Evolutionary conservation across 2,113 vertebrate species (phyloP).

Genomic region (Glareola pratincola): DNA sequence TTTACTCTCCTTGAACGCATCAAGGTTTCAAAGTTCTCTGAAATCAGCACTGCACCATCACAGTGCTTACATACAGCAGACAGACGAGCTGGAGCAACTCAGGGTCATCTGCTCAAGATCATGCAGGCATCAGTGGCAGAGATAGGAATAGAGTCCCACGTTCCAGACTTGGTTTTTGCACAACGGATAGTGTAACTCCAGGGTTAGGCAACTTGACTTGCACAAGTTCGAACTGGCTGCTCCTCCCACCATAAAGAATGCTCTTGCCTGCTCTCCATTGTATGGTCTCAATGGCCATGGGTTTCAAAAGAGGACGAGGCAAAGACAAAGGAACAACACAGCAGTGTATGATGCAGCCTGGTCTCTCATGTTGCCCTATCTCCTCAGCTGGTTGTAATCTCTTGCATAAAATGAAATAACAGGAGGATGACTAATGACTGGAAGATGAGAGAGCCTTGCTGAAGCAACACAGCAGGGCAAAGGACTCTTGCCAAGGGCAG

Average conservation of each 20-base stretch:
- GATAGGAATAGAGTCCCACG: background rate
- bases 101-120: background rate
- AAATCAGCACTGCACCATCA: background rate
- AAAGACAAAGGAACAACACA: slow-evolving; percentile 4
- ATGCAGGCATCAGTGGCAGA: background rate
- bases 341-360: background rate
- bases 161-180: background rate
- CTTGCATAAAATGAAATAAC: slow-evolving; percentile 16
- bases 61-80: background rate
- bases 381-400: slow-evolving; percentile 27
- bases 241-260: slow-evolving; percentile 19
- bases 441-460: background rate
- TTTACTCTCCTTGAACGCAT: background rate
- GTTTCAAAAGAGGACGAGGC: slow-evolving; percentile 20
- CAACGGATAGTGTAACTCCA: background rate
- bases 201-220: background rate
- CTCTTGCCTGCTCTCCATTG: background rate
- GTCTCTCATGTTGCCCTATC: background rate
- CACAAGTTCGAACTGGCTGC: background rate
- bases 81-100: background rate
- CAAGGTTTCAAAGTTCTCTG: background rate
- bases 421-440: background rate
- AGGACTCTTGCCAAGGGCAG: background rate
- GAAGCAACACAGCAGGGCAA: slow-evolving; percentile 7
- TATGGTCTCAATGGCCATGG: background rate